Conservation (phyloP, 2,797 vertebrate species). For the Anabas testudineus region DNA sequence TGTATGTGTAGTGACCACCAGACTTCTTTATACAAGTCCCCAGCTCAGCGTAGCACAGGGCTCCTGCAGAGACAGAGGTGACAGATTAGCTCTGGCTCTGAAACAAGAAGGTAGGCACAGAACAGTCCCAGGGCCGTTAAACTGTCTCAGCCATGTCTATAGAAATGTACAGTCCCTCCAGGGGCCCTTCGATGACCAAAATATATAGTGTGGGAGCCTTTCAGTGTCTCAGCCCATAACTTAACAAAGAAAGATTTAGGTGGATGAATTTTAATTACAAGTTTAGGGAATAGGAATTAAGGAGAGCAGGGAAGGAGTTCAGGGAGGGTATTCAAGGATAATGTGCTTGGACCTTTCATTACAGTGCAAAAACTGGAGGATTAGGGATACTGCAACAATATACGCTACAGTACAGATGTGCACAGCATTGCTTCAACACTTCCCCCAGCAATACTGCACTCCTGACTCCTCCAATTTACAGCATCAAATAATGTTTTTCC, state of each 20-base stretch:
- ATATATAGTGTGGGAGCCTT: slow-evolving; percentile 32
- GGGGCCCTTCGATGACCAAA: slow-evolving; percentile 5
- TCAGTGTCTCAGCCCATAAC: slow-evolving; percentile 4
- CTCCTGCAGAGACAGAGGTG: slow-evolving; percentile 83
- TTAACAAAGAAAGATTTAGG: slow-evolving; percentile 31
- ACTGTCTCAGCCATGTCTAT: slow-evolving; percentile 22
- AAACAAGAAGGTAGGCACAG: slow-evolving; percentile 12
- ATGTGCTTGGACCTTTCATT: slow-evolving; percentile 46
- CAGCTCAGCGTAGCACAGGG: slow-evolving; percentile 94
- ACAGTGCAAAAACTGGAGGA: slow-evolving; percentile 19
- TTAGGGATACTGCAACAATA: slow-evolving; percentile 20
- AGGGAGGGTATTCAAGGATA: slow-evolving; percentile 28
- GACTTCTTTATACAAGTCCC: slow-evolving; percentile 97
- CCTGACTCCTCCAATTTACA: neutral
- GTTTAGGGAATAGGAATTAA: slow-evolving; percentile 21
- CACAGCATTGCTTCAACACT: neutral
- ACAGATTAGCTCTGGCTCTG: slow-evolving; percentile 23
- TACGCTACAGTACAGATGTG: slow-evolving; percentile 9
- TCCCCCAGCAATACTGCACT: neutral
- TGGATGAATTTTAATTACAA: slow-evolving; percentile 31
- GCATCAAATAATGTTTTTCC: too few species aligned
- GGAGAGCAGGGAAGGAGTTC: slow-evolving; percentile 17
- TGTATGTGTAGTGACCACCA: slow-evolving; percentile 96
- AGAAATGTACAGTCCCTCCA: neutral
- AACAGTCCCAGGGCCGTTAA: slow-evolving; percentile 22